Conservation (phyloP, 2,888 invertebrate genomes). For the Pilophorus perplexus region DNA sequence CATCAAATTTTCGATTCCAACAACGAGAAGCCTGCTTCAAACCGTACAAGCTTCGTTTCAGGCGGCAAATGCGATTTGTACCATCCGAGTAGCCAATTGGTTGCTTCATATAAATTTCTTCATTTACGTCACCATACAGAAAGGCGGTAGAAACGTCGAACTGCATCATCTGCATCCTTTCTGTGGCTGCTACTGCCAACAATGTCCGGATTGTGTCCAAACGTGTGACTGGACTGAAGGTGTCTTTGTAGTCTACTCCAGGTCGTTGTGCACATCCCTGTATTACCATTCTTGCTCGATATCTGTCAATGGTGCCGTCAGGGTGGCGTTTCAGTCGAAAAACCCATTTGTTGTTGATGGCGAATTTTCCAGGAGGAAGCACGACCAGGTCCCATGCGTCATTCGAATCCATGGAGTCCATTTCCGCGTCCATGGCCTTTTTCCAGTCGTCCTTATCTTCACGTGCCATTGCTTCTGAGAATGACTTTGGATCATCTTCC, state of each 20-base stretch:
- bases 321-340: neutral
- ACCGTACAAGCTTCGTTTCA: conserved; percentile 21
- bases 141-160: conserved; percentile 35
- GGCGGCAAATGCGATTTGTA: conserved; percentile 21
- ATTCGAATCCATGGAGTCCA: neutral
- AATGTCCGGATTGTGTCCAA: conserved; percentile 21
- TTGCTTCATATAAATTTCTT: conserved; percentile 30
- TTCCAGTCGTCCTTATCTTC: neutral
- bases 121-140: conserved; percentile 21
- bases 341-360: conserved; percentile 9
- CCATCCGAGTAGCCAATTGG: conserved; percentile 14
- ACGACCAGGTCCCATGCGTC: neutral
- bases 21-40: conserved; percentile 27
- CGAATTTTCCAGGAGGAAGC: neutral
- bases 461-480: too few relatives aligned
- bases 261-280: conserved; percentile 23
- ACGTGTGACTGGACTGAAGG: conserved; percentile 23
- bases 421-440: neutral
- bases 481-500: conserved; percentile 1
- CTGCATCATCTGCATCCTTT: conserved; percentile 18
- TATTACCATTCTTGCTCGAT: conserved; percentile 25
- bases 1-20: conserved; percentile 27
- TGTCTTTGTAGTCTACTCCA: conserved; percentile 10
- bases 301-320: conserved; percentile 19
- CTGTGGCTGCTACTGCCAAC: conserved; percentile 13